Evolutionary conservation across 2,113 vertebrate genomes (phyloP), one percentile per base, ranked within the genome.

Genomic region (Ophthalmotilapia sp.): DNA sequence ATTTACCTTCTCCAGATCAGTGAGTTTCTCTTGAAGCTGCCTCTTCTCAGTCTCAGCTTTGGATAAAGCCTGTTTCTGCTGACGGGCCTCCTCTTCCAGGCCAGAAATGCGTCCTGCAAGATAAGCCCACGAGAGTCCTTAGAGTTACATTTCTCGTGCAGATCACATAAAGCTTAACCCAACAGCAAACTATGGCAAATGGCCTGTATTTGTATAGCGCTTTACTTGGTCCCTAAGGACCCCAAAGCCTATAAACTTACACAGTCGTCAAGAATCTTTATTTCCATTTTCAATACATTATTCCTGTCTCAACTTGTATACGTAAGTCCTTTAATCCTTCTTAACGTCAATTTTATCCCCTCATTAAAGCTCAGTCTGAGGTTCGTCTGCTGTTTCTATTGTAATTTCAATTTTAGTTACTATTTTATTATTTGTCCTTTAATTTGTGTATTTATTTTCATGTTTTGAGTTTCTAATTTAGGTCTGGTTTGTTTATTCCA

Each of bases 1-100:
- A n/a, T 77, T 60, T 92, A 99, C 99, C 98, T 99, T 99, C 94
- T 99, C 98, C 95, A 99, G 90, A 88, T 98, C 97, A 2, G 97
- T 97, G 36, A 97, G 95, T 81, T 96, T 98, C 88, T 99, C 98
- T 88, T 99, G 98, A 36, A 99, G 93, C 62, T 98, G 97, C 68
- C 98, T 97, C 95, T 99, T 99, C 88, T 99, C 98, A 6, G 93
- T 88, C 92, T 99, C 98, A 4, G 96, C 85, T 94, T 98, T 99
- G 84, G 97, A 95, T 94, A 98, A 80, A 6, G 96, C 83, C 62
- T 94, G 96, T 95, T 97, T 98, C 81, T 96, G 97, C 92, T 95
- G 97, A 90, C 96, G 98, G 4, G 97, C 95, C 88, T 99, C 98
- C 86, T 98, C 98, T 95, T 99, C 98, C 6, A 99, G 94, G 87